Conservation (phyloP, 2,113 vertebrate species). For the Melanerpes formicivorus region DNA sequence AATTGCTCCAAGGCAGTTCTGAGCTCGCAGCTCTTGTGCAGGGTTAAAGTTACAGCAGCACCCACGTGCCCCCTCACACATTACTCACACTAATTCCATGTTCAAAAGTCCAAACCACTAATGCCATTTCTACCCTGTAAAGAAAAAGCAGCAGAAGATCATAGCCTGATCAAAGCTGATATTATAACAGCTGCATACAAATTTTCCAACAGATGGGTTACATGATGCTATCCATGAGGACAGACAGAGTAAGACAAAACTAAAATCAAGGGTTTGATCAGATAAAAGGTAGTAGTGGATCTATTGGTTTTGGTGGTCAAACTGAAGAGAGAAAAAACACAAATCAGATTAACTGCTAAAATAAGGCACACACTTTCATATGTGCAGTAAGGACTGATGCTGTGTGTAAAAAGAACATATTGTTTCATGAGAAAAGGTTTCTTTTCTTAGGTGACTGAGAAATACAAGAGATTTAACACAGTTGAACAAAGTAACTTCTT, state of each 20-base stretch:
- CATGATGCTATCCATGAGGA: background rate
- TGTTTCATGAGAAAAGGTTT: background rate
- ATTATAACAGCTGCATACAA: background rate
- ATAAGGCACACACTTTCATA: background rate
- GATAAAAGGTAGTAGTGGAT: background rate
- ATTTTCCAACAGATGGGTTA: background rate
- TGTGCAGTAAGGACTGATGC: background rate
- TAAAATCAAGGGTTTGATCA: background rate
- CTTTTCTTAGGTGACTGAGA: background rate
- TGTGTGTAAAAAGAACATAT: background rate
- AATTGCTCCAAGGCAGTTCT: accelerated
- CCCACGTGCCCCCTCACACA: background rate
- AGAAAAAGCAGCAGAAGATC: background rate
- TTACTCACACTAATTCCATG: background rate
- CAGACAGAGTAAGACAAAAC: background rate
- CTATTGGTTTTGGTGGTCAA: background rate
- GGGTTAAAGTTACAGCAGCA: background rate
- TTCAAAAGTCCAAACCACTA: background rate
- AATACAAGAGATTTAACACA: background rate
- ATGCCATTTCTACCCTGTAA: background rate
- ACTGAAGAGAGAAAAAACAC: background rate
- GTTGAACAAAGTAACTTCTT: background rate
- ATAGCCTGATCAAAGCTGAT: background rate
- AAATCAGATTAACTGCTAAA: background rate
- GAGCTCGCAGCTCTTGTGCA: background rate